Evolutionary conservation across 1,140 invertebrate genomes (phyloP), one percentile per base, ranked within the genome.

Genomic region (Scaptomyza montana): DNA sequence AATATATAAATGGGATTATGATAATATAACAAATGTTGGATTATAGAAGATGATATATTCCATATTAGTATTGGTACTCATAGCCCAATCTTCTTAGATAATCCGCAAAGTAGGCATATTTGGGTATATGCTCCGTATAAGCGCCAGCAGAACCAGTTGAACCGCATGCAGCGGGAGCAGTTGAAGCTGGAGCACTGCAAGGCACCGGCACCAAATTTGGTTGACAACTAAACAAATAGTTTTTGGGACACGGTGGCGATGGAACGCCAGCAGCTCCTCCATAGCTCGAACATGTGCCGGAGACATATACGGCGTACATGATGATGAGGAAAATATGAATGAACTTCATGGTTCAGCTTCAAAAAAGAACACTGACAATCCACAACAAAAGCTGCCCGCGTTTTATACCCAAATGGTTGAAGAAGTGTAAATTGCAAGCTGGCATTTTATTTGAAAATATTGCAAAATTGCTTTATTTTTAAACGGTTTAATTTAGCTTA

Each of bases 171-270:
- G 33, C 33, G 7, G 33, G 33, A 90, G 45, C 49, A 25, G 36
- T 25, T 25, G 21, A 54, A 30, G 70, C 72, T n/a, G 80, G 56
- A 33, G 69, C 74, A 49, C 39, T 53, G 33, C 85, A 89, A 5
- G 85, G 84, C 13, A 65, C 90, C 3, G 86, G 86, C 12, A 66
- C 62, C 47, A 91, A 54, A 6, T 79, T 77, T 1, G 90, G 89
- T 47, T 86, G 80, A 59, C 90, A 91, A 63, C 90, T 91, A 36
- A 91, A 86, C 33, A 91, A 43, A 30, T 91, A 91, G 70, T 82
- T 91, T 25, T 75, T 66, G 13, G 90, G 86, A 47, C 90, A 91
- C 7, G 80, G 80, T 2, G 86, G 78, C 2, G 90, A 69, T 2
- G 77, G 56, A 3, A 80, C 61, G 12, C 28, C 33, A 10, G 53